These are phyloP conservation scores for Diaprepes abbreviatus DNA, from an alignment of 2,888 invertebrate species.

Conservation along the genomic window DNA sequence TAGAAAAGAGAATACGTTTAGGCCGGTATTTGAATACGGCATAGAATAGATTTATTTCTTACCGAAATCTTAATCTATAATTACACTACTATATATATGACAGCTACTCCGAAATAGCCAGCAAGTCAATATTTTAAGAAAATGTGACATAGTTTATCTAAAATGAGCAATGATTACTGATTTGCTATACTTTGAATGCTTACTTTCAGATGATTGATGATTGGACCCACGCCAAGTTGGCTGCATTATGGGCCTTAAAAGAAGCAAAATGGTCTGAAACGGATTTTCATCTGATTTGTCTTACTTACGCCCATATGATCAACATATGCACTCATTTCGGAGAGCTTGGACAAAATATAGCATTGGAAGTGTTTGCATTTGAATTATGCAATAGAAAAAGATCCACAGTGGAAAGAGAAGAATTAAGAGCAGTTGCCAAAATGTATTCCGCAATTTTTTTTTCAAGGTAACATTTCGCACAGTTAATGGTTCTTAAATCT, in stretches of 20 bases:
- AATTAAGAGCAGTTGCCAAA: slow-evolving; percentile 66
- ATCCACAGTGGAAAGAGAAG: slow-evolving; percentile 65
- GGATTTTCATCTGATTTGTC: slow-evolving; percentile 71
- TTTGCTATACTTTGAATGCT: no score
- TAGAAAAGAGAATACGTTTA: no score
- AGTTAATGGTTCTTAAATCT: no score
- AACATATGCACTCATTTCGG: slow-evolving; percentile 62
- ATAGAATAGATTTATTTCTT: no score
- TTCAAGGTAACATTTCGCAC: slow-evolving; percentile 66
- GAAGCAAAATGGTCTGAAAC: slow-evolving; percentile 70
- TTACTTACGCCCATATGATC: slow-evolving; percentile 71
- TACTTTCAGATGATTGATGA: slow-evolving; percentile 59
- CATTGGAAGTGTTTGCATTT: slow-evolving; percentile 67
- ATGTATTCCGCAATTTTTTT: slow-evolving; percentile 68
- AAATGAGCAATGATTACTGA: no score
- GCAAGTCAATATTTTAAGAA: no score
- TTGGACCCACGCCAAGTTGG: slow-evolving; percentile 69
- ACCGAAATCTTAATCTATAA: no score
- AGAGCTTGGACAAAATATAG: slow-evolving; percentile 55
- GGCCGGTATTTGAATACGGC: no score
- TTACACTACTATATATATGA: no score
- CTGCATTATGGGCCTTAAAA: slow-evolving; percentile 73
- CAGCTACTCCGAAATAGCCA: no score
- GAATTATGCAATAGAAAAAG: slow-evolving; percentile 64
- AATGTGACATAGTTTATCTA: no score